Base-by-base conservation (phyloP, 37 sponge, comb jelly and placozoan species). In the Ianthella basta region DNA sequence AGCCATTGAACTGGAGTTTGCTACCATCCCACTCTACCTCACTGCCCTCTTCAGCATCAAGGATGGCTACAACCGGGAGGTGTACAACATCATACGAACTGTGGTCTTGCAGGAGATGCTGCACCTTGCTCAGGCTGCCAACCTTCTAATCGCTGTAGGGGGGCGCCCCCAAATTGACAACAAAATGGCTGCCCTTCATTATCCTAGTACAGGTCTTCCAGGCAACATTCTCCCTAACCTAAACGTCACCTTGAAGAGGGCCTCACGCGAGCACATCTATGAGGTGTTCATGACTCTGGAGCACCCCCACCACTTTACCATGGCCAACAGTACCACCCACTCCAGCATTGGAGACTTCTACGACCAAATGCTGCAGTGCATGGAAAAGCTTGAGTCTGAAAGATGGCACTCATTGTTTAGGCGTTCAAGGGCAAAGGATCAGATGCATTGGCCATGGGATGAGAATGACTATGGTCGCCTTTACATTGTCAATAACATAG, bases 101-200 rank as follows among this genome's bases (percentile, higher is more conserved):
- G 77, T 89, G 0, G 64, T 85, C 14, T 85, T 85, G 81, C 90
- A 89, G 38, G 86, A 89, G 53, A 89, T 89, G 90, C 78, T 77
- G 18, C 90, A 89, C 66, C 56, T 89, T 82, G 66, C 29, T 19
- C 86, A 81, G 33, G 86, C 60, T 19, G 90, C 86, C 37, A 89
- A 89, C 56, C 69, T 89, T 53, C 77, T 89, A 24, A 89, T 85
- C 21, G 90, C 86, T 38, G 24, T 85, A 1, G 83, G 83, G 39
- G 86, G 90, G 4, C 19, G 30, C 3, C 90, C 90, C 14, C 40
- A 85, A 5, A 89, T 89, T 54, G 90, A 89, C 57, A 60, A 65
- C 50, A 16, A 33, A 15, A 37, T 81, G 0, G 6, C 3, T 50
- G 68, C 55, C 21, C 86, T 86, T 33, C 39, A 60, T 3, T 89